Conservation (phyloP, 2,888 invertebrate species). For the Meteorus cinctellus region DNA sequence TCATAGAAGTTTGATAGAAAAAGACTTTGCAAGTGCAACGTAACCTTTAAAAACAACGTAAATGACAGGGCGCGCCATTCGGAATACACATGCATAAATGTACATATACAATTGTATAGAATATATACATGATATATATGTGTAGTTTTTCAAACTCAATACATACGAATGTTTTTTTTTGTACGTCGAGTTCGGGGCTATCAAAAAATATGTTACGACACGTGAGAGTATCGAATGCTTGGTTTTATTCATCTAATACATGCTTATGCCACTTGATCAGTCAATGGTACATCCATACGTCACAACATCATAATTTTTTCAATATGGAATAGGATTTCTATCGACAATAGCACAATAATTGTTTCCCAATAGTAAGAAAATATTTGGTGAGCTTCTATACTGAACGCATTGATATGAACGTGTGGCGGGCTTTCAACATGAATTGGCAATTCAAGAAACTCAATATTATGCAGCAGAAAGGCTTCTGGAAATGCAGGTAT, state of each 20-base stretch:
- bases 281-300: background rate
- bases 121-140: background rate
- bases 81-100: background rate
- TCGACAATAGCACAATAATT: no score
- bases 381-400: background rate
- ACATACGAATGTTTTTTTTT: background rate
- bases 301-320: background rate
- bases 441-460: background rate
- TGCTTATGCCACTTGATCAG: background rate
- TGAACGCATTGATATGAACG: no score
- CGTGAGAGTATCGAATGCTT: background rate
- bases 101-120: background rate
- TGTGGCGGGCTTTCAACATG: background rate
- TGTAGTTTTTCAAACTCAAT: background rate
- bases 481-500: background rate
- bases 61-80: background rate
- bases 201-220: conserved; percentile 43
- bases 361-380: background rate
- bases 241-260: background rate
- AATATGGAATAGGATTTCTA: background rate
- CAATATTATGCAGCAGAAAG: background rate
- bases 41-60: background rate
- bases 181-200: no score
- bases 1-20: background rate
- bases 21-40: background rate